phyloP scores from a whole-genome alignment of 2,888 invertebrate species.

The Romanomermis culicivorax region DNA sequence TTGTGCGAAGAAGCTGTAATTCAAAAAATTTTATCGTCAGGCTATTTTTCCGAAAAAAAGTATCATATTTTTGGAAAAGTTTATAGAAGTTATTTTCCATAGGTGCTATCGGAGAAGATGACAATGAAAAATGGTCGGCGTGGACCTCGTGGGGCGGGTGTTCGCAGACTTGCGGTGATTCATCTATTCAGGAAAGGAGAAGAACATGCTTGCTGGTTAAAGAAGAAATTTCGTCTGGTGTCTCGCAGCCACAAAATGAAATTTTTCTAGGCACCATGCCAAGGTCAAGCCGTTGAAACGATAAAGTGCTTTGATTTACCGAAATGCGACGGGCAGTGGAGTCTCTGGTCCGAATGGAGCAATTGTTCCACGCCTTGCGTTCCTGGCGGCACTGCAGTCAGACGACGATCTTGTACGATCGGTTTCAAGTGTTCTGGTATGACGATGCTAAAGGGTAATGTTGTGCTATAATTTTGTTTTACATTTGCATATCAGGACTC shows the following conservation, averaged over 20 bases:
- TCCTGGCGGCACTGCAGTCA: slow-evolving; percentile 18
- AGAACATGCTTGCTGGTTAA: too few species aligned
- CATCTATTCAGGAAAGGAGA: background rate
- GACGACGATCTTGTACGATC: slow-evolving; percentile 21
- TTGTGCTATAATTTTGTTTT: background rate
- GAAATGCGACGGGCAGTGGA: background rate
- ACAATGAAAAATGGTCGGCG: background rate
- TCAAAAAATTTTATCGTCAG: background rate
- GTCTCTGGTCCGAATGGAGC: slow-evolving; percentile 18
- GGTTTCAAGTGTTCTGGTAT: slow-evolving; percentile 2
- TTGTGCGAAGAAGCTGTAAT: too few species aligned
- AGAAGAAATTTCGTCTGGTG: too few species aligned
- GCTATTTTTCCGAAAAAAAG: background rate
- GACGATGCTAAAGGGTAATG: background rate
- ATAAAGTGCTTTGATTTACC: background rate
- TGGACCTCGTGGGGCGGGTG: slow-evolving; percentile 11
- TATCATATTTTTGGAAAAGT: background rate
- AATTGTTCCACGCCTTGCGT: slow-evolving; percentile 25
- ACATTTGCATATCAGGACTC: background rate
- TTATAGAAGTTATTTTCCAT: background rate
- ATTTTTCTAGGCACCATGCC: background rate
- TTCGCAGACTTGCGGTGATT: slow-evolving; percentile 18
- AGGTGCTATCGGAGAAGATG: too few species aligned
- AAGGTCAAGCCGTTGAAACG: background rate
- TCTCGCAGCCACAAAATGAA: too few species aligned